Evolutionary conservation across 2,797 vertebrate species (phyloP), one percentile per base, ranked within the genome.

Genomic region (Chromis chromis): DNA sequence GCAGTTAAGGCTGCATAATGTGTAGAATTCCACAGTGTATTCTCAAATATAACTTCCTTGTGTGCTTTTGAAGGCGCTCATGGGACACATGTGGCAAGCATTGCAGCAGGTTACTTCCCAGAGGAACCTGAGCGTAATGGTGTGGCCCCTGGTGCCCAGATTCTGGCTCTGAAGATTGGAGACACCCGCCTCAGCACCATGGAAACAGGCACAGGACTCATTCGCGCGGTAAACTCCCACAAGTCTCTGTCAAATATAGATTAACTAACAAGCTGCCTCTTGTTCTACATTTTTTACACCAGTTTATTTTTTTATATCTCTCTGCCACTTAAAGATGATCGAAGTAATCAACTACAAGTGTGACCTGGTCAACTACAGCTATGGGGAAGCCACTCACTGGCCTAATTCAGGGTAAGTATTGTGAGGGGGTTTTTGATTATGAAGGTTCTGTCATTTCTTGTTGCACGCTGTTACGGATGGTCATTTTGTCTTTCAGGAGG

Each of bases 321-420:
- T 78, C 6, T 82, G 21, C 73, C 17, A 22, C 71, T 81, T 52
- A 65, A 90, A 99, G 98, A 98, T 99, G 97, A 99, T 99, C 91
- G 98, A 99, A 94, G 96, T 97, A 77, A 97, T 99, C 91, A 99
- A 96, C 91, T 96, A 98, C 88, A 99, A 99, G 76, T 99, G 98
- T 93, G 98, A 99, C 90, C 95, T 99, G 81, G 96, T 99, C 79
- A 99, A 99, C 94, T 99, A 99, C 71, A 99, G 98, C 87, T 99
- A 99, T 28, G 98, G 98, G 52, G 98, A 99, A 91, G 98, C 98
- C 59, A 99, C 98, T 21, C 98, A 99, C 78, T 99, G 98, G 98
- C 98, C 98, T 65, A 99, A 99, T 94, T 96, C 97, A 70, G 98
- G 98, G 98, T 99, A 78, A 95, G 96, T 78, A 7, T 28, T 40